Evolutionary conservation across 2,888 invertebrate genomes (phyloP).

Genomic region (Tridacna gigas): DNA sequence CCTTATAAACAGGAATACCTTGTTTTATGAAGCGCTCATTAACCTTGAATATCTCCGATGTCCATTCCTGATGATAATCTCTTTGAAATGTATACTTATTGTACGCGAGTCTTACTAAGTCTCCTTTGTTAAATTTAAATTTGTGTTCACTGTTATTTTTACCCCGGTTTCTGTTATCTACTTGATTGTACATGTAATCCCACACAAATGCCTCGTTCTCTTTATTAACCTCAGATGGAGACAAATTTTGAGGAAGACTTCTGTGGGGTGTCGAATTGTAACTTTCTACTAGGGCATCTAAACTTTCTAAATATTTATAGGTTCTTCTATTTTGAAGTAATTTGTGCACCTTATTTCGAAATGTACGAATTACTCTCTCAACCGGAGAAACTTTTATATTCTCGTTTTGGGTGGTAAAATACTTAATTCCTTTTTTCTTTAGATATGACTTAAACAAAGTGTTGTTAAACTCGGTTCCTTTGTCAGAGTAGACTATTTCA

Average conservation of each 20-base stretch:
- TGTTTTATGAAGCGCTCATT: conserved; percentile 17
- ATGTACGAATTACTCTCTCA: no score
- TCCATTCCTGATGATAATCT: no score
- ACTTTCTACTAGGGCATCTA: conserved; percentile 6
- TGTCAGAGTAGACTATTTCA: conserved; percentile 24
- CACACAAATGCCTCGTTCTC: conserved; percentile 22
- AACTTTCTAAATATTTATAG: conserved; percentile 33
- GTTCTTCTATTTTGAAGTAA: no score
- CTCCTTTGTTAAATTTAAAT: conserved; percentile 36
- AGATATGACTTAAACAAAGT: conserved; percentile 9
- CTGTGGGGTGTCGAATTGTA: no score
- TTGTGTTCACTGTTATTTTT: no score
- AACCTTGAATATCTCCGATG: conserved; percentile 33
- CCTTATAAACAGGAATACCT: conserved; percentile 17
- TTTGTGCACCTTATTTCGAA: no score
- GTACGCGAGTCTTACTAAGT: conserved; percentile 42
- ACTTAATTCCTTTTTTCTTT: conserved; percentile 7
- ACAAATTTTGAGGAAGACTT: conserved; percentile 29
- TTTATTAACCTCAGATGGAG: conserved; percentile 22
- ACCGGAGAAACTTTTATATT: no score
- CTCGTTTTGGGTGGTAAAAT: no score
- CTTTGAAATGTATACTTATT: conserved; percentile 27
- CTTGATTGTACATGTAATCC: neutral
- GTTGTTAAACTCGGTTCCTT: conserved; percentile 32
- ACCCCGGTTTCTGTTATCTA: neutral